Evolutionary conservation across 2,888 invertebrate species (phyloP), one percentile per base, ranked within the genome.

Genomic region (Phytoseiulus persimilis): DNA sequence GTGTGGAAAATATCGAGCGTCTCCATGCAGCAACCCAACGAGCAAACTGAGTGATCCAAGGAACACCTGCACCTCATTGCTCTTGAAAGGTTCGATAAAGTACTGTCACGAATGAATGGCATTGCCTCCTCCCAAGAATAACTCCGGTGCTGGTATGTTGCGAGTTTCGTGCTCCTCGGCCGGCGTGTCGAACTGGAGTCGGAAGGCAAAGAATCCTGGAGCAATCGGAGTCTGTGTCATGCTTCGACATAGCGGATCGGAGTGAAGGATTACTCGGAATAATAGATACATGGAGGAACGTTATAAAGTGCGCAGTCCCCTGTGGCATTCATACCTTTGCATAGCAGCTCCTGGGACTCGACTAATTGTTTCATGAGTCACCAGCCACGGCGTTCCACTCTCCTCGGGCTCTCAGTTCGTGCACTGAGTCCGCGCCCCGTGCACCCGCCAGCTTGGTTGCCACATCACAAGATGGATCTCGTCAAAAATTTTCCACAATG

Each of bases 291-390:
- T 65, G 65, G 18, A 65, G 65, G 65, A 65, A 65, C 5, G 65
- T 65, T 65, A 65, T 65, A 65, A 65, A 65, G 65, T 65, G 65
- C 65, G 65, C 65, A 65, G 65, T 65, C 65, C 65, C 65, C 65
- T 65, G 65, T 65, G 65, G 65, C 65, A 65, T 65, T 65, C 65
- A 65, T 65, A 65, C 65, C 65, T 65, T 65, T 65, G 65, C 65
- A 65, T 65, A 65, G 65, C 18, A 28, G 9, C 65, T 65, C 23
- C 65, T 65, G 28, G 65, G 65, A 65, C 65, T 65, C 65, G 18
- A 65, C 87, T 87, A 87, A 87, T 87, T 87, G 87, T 87, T 87
- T 87, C 87, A 87, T 87, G 87, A 87, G 87, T 87, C 87, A 87
- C 87, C 32, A 32, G 65, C 39, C 39, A 6, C 39, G 39, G 39